Conservation (phyloP, 2,888 invertebrate species). For the Calliphora vomitoria region DNA sequence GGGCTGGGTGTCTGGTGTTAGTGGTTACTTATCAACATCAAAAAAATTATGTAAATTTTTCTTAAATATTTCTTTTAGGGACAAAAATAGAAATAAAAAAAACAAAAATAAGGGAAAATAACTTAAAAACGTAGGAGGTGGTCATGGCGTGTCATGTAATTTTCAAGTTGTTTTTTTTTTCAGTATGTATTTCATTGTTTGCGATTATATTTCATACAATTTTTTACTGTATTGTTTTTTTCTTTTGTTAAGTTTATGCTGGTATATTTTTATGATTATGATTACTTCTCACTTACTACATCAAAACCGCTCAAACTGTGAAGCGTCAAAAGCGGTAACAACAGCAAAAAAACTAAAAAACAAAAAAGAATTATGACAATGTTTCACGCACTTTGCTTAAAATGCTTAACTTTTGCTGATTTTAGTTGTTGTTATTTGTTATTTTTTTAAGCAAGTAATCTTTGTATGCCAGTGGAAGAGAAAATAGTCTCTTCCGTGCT, state of each 20-base stretch:
- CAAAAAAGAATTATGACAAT: not conserved
- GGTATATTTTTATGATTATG: conserved; percentile 49
- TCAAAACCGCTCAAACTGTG: not conserved
- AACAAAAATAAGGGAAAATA: not conserved
- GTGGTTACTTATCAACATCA: conserved; percentile 19
- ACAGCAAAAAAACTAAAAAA: not conserved
- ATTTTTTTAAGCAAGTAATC: not conserved
- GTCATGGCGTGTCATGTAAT: conserved; percentile 39
- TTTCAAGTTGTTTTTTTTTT: conserved; percentile 21
- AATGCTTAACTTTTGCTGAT: not conserved
- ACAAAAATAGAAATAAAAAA: conserved; percentile 1
- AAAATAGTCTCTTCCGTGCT: not conserved
- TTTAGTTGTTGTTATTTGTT: not conserved
- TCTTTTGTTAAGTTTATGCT: conserved; percentile 40
- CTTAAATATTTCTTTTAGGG: not conserved
- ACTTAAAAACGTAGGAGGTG: conserved; percentile 15
- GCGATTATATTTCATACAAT: conserved; percentile 20
- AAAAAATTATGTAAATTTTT: conserved; percentile 29
- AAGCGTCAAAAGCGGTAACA: not conserved
- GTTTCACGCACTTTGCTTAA: not conserved
- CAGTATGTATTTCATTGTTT: not conserved
- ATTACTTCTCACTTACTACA: conserved; percentile 52
- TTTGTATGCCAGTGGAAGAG: not conserved
- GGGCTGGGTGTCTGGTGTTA: not conserved
- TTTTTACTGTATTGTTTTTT: conserved; percentile 36